Evolutionary conservation across 2,888 invertebrate genomes (phyloP), one percentile per base, ranked within the genome.

Genomic region (Atrina japonica): DNA sequence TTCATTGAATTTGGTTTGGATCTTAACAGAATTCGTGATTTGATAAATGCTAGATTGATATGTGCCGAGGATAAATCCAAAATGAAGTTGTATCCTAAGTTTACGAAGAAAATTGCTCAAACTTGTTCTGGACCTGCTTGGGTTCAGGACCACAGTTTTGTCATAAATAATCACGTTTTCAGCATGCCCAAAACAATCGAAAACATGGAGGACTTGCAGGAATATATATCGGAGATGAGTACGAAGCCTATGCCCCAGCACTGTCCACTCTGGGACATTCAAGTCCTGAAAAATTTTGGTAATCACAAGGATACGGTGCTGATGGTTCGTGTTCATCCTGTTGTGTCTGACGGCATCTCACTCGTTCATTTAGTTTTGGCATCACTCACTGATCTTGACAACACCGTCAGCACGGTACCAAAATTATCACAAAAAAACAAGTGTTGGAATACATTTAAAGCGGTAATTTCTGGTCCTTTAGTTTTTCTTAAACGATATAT

Each of bases 211-310:
- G 90, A 91, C 58, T 82, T 92, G 11, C 91, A 92, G 82, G 86
- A 88, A 52, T 92, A 92, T 77, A 85, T 93, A 7, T 90, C 90
- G 0, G 83, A 88, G 25, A 87, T 92, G 67, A 88, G 92, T 55
- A 87, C 87, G 3, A 87, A 90, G 60, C 90, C 90, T 0, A 82
- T 93, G 59, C 84, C 91, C 0, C 73, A 84, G 18, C 90, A 91
- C 23, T 88, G 89, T 63, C 92, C 93, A 0, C 89, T 92, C 7
- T 93, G 93, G 93, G 92, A 93, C 81, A 87, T 93, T 40, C 91
- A 92, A 59, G 89, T 93, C 6, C 76, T 92, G 14, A 88, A 89
- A 2, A 88, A 91, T 70, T 91, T 90, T 75, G 91, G 91, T 3
- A 86, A 88, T 25, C 81, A 81, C 2, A 83, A 88, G 66, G 91